Evolutionary conservation across 1,140 invertebrate species (phyloP).

Genomic region (Leguminivora glycinivorella): DNA sequence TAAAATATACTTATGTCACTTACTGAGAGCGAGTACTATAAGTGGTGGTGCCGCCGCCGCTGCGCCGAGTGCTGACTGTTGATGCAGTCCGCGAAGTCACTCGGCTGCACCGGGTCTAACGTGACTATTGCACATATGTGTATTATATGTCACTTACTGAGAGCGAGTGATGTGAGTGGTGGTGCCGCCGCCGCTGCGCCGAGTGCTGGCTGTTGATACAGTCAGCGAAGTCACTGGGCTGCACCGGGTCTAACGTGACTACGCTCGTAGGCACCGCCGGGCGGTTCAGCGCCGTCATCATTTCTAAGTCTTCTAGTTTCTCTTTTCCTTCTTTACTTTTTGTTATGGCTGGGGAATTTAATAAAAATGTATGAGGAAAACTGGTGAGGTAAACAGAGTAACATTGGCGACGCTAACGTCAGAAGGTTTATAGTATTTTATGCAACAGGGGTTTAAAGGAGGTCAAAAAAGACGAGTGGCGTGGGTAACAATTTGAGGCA

Average conservation of each 20-base stretch:
- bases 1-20: too few relatives aligned
- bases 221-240: slow-evolving; percentile 69
- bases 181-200: slow-evolving; percentile 59
- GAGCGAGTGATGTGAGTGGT: slow-evolving; percentile 62
- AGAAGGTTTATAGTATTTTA: too few relatives aligned
- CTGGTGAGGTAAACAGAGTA: background rate
- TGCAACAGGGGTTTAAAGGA: too few relatives aligned
- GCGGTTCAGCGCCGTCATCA: slow-evolving; percentile 71
- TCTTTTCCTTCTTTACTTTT: slow-evolving; percentile 73
- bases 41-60: slow-evolving; percentile 59
- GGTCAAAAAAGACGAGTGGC: too few relatives aligned
- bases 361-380: slow-evolving; percentile 19
- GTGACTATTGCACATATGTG: background rate
- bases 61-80: slow-evolving; percentile 52
- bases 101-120: background rate
- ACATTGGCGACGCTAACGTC: too few relatives aligned
- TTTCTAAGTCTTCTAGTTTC: slow-evolving; percentile 71
- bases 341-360: slow-evolving; percentile 74
- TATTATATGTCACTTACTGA: slow-evolving; percentile 54
- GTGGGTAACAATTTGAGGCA: too few relatives aligned
- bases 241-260: slow-evolving; percentile 65
- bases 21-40: slow-evolving; percentile 59
- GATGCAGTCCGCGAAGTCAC: slow-evolving; percentile 42
- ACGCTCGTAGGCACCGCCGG: slow-evolving; percentile 65
- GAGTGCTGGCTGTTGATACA: slow-evolving; percentile 76